Conservation (phyloP, 2,888 invertebrate genomes). For the Macaria notata region DNA sequence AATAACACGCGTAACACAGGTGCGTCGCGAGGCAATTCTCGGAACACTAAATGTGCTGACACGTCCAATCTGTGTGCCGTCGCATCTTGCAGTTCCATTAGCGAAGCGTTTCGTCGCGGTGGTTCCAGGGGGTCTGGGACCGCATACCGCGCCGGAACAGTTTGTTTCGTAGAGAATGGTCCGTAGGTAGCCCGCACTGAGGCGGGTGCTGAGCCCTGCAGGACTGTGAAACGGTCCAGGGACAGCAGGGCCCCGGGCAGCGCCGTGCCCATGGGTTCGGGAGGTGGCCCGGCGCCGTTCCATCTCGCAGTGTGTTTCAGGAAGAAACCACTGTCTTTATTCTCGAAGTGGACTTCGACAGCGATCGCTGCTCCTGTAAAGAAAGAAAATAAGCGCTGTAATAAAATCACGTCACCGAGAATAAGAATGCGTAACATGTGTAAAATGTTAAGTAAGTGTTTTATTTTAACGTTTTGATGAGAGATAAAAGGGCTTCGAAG, state of each 20-base stretch:
- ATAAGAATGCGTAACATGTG: constrained; percentile 51
- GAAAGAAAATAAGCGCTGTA: constrained; percentile 47
- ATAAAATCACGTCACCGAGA: constrained; percentile 41
- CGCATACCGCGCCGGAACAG: constrained; percentile 94
- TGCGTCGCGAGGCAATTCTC: constrained; percentile 92
- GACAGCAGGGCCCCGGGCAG: constrained; percentile 88
- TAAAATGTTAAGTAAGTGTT: constrained; percentile 62
- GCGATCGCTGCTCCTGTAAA: constrained; percentile 86
- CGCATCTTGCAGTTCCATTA: constrained; percentile 83
- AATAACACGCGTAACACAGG: constrained; percentile 96
- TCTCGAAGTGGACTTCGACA: constrained; percentile 95
- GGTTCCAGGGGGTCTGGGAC: constrained; percentile 92
- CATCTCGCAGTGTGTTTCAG: constrained; percentile 91
- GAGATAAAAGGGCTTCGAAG: constrained; percentile 66
- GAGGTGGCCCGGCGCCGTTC: constrained; percentile 80
- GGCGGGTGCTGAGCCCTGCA: constrained; percentile 94
- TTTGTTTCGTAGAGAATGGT: constrained; percentile 97
- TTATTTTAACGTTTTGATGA: constrained; percentile 60
- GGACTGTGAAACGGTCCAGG: constrained; percentile 94
- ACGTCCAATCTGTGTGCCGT: constrained; percentile 92
- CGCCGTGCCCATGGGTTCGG: constrained; percentile 71
- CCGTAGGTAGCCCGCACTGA: constrained; percentile 96
- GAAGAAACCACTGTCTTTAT: constrained; percentile 95
- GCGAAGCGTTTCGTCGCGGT: constrained; percentile 80
- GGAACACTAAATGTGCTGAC: constrained; percentile 95